Evolutionary conservation across 2,113 vertebrate species (phyloP), one percentile per base, ranked within the genome.

Genomic region (Leptobrachium ailaonicum): DNA sequence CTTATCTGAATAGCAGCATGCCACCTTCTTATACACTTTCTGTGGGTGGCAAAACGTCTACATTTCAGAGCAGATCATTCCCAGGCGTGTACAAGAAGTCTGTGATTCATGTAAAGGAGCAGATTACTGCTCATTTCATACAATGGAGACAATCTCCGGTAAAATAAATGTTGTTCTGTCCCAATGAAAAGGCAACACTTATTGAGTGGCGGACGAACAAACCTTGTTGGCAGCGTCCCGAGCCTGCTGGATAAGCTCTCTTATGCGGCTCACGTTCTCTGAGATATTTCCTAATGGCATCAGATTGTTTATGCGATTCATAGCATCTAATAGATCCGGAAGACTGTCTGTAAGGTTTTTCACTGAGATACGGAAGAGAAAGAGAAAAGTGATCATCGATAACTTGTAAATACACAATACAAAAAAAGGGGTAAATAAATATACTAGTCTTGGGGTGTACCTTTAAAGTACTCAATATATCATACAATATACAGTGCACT

Each of bases 181-280:
- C 2, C 13, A 12, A 60, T 60, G 6, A 60, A 60, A 10, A 60
- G 10, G 11, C 1, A 4, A 13, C 13, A 12, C 2, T 2, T 60
- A 13, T 60, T 4, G 13, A 1, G 56, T 60, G 3, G 13, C 10
- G 3, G 41, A 9, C 43, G 60, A 73, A 58, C 85, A 83, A 58
- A 98, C 98, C 95, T 92, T 96, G 82, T 97, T 96, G 2, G 97
- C 98, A 56, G 97, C 96, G 40, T 97, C 95, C 70, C 98, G 92
- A 4, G 98, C 97, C 73, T 96, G 92, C 82, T 95, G 94, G 72
- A 99, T 99, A 54, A 99, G 92, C 44, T 97, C 96, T 82, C 98
- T 94, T 73, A 99, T 94, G 56, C 92, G 95, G 83, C 93, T 92
- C 75, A 99, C 90, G 0, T 95, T 97, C 56, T 95, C 94, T 6